A percentile compares a stretch with the other conserved stretches of the same genome.
Conservation (phyloP, 2,113 vertebrate genomes). For the Colistium nudipinnis region DNA sequence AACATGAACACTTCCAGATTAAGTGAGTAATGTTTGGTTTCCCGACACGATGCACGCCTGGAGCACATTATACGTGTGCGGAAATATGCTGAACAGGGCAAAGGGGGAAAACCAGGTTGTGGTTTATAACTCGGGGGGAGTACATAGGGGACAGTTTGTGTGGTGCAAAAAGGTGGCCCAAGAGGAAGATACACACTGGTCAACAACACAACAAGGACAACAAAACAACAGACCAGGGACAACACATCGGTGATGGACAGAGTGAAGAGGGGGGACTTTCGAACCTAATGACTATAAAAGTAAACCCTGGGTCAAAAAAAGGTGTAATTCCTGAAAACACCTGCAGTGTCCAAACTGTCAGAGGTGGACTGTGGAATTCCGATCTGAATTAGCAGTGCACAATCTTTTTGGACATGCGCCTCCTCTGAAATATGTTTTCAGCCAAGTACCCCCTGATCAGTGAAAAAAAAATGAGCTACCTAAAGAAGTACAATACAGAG, state of each 20-base stretch:
- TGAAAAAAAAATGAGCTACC: too few species aligned
- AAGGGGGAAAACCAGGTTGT: background rate
- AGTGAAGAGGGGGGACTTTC: slow-evolving; percentile 42
- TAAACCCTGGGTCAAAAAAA: slow-evolving; percentile 62
- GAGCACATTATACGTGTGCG: too few species aligned
- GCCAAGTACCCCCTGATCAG: too few species aligned
- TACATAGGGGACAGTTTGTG: slow-evolving; percentile 1
- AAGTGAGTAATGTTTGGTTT: background rate
- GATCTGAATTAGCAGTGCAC: slow-evolving; percentile 13
- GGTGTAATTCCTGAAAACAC: background rate
- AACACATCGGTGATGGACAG: slow-evolving; percentile 66
- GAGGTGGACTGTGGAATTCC: background rate
- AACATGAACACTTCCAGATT: background rate
- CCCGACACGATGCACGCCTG: too few species aligned
- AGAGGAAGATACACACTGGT: slow-evolving; percentile 14
- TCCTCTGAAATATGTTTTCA: too few species aligned
- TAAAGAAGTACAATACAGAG: too few species aligned
- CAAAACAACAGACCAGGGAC: slow-evolving; percentile 69
- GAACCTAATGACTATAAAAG: slow-evolving; percentile 46
- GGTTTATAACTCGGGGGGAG: background rate
- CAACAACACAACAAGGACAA: slow-evolving; percentile 64
- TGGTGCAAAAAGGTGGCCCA: background rate
- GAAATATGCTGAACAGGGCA: background rate
- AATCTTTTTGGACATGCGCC: background rate
- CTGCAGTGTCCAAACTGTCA: background rate